Conservation (phyloP, 2,113 vertebrate species). For the Eubucco bourcierii region DNA sequence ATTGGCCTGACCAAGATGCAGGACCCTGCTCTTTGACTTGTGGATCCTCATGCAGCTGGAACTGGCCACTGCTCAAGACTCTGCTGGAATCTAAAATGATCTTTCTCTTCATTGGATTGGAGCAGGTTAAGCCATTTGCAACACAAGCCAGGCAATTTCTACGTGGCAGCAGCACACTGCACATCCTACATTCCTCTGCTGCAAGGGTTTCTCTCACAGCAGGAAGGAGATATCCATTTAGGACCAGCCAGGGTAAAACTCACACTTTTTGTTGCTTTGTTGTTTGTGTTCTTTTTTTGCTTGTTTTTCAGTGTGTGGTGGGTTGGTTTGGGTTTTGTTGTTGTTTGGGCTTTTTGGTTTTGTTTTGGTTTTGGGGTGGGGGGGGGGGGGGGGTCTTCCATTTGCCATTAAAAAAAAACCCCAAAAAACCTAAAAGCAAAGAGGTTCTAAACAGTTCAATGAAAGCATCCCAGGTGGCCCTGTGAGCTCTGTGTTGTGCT, state of each 20-base stretch:
- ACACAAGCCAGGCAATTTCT: conserved; percentile 35
- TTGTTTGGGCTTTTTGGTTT: no score
- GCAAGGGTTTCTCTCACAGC: background rate
- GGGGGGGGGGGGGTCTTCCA: background rate
- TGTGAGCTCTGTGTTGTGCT: background rate
- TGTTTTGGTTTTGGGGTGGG: no score
- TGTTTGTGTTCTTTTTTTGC: no score
- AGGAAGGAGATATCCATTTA: background rate
- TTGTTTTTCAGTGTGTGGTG: no score
- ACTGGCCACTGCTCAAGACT: no score
- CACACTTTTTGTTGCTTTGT: background rate
- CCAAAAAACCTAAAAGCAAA: no score
- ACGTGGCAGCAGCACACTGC: background rate
- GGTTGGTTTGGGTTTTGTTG: no score
- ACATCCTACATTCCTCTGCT: conserved; percentile 4
- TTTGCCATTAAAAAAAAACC: background rate
- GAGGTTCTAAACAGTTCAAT: conserved; percentile 1
- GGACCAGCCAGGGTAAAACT: background rate
- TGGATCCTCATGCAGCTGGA: no score
- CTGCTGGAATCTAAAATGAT: background rate
- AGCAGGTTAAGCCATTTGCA: conserved; percentile 27
- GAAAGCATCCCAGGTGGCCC: background rate
- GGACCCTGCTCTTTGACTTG: no score
- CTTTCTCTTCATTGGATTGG: conserved; percentile 5
- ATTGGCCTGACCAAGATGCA: no score